Base-by-base conservation (phyloP, 2,888 invertebrate genomes). In the Troides aeacus region DNA sequence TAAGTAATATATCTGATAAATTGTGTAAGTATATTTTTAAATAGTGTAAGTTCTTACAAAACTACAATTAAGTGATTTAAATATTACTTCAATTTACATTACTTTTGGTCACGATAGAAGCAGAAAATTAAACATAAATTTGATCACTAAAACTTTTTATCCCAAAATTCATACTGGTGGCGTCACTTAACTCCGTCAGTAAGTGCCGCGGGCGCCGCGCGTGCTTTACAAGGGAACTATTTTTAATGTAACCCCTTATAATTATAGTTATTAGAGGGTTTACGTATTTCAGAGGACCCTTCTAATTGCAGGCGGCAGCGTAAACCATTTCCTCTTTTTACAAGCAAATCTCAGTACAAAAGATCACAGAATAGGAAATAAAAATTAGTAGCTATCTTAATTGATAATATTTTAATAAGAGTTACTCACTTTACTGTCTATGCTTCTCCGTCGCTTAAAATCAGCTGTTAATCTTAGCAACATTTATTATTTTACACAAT, bases 251-350 rank as follows among this genome's bases (percentile, higher is more conserved):
- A 86, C 83, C 80, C 74, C 75, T 83, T 84, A 83, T 91, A 91
- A 91, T 91, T 88, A 90, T 84, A 81, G 88, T 79, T 81, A 85
- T 90, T 87, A 85, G 83, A 74, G 69, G 78, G 78, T 86, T 85
- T 89, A 90, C 88, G 89, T 89, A 90, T 80, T 84, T 80, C 89
- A 86, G 89, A 79, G 88, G 89, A 81, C 75, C 74, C 70, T 73
- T 75, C 76, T 90, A 89, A 90, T 90, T 87, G 84, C 75, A 75
- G 85, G 82, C 81, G 84, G 88, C 84, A 84, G 84, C 77, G 68
- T 36, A 53, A 60, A 61, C 30, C 69, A 70, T 75, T 68, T 74
- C 53, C 39, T 53, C 58, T 59, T 68, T 64, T 53, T 60, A 36
- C 59, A 63, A 66, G 56, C 18, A 67, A 56, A 57, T 62, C 39